Conservation (phyloP, 2,797 vertebrate genomes). For the Lepilemur septentrionalis region DNA sequence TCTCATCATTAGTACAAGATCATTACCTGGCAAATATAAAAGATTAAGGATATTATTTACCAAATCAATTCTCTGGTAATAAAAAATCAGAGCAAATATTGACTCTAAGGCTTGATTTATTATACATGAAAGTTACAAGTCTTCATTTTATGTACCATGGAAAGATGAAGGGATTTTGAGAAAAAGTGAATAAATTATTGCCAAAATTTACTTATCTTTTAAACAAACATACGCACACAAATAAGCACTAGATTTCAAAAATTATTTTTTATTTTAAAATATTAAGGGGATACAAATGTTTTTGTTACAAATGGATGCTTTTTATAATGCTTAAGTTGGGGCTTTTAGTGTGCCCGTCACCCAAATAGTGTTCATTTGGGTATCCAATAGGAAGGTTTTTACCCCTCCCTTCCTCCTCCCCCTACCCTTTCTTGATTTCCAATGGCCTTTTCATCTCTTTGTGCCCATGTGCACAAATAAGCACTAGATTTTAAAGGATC, state of each 20-base stretch:
- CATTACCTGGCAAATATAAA: neutral
- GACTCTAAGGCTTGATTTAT: neutral
- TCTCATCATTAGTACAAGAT: neutral
- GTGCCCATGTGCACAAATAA: neutral
- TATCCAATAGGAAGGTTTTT: too few species aligned
- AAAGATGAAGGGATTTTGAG: slow-evolving; percentile 13
- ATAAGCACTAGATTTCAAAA: neutral
- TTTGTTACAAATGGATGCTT: too few species aligned
- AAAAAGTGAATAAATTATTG: neutral
- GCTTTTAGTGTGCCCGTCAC: too few species aligned
- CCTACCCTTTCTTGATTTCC: too few species aligned
- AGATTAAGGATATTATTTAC: neutral
- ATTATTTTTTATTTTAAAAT: neutral
- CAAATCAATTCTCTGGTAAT: neutral
- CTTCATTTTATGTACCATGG: neutral
- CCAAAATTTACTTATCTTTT: slow-evolving; percentile 4
- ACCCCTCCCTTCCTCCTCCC: too few species aligned
- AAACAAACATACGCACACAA: neutral
- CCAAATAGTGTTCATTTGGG: too few species aligned
- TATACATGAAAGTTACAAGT: neutral
- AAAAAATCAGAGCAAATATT: slow-evolving; percentile 1
- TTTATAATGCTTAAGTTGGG: too few species aligned
- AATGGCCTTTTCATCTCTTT: too few species aligned
- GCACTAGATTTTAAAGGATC: neutral
- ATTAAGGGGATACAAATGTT: too few species aligned